Evolutionary conservation across 2,113 vertebrate genomes (phyloP).

Genomic region (Syrrhaptes paradoxus): DNA sequence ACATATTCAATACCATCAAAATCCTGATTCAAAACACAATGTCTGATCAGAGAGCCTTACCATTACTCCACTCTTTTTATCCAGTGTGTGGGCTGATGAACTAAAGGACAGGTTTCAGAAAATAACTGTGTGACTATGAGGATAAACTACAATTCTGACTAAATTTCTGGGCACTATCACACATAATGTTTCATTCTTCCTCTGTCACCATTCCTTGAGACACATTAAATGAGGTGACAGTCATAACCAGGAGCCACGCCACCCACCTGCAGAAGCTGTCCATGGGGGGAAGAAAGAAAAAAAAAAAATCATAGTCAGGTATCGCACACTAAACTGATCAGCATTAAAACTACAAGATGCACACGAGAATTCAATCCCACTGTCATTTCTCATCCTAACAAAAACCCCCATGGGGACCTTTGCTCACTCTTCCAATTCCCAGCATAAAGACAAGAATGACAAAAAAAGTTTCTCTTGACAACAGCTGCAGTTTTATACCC

Average conservation of each 20-base stretch:
- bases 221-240: slow-evolving; percentile 32
- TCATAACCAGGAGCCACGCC: not conserved
- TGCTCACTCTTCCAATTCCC: not conserved
- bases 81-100: not conserved
- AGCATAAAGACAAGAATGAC: not conserved
- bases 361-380: not conserved
- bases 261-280: not conserved
- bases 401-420: not conserved
- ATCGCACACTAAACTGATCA: not conserved
- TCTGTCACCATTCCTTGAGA: slow-evolving; percentile 9
- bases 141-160: slow-evolving; percentile 43
- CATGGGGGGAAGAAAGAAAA: not conserved
- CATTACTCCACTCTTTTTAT: not conserved
- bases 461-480: not conserved
- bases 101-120: slow-evolving; percentile 53
- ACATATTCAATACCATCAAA: not conserved
- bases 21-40: not conserved
- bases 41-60: not conserved
- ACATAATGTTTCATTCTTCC: slow-evolving; percentile 20
- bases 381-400: not conserved
- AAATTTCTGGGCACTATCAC: slow-evolving; percentile 18
- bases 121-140: slow-evolving; percentile 39
- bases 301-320: not conserved
- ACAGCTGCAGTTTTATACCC: not conserved
- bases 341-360: not conserved